A percentile compares a stretch with the other conserved stretches of the same genome.
Conservation (phyloP, 2,797 vertebrate species). For the Rhinophrynus dorsalis region DNA sequence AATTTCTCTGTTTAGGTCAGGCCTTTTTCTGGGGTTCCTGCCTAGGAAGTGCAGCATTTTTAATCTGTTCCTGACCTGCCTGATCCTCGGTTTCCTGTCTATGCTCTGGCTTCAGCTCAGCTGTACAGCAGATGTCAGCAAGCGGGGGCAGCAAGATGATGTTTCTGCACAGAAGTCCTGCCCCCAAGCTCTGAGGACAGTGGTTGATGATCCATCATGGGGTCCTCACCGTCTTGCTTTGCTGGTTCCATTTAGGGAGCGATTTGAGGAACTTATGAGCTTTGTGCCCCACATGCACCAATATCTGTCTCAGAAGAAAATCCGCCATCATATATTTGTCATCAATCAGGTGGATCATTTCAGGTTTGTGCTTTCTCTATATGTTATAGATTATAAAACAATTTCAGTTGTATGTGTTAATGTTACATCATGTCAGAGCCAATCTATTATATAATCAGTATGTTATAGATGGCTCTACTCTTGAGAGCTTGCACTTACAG, state of each 20-base stretch:
- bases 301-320: conserved; percentile 88
- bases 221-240: conserved; percentile 88
- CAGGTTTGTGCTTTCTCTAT: conserved; percentile 70
- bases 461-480: too few species aligned
- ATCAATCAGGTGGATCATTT: conserved; percentile 95
- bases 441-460: too few species aligned
- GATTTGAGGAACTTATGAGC: conserved; percentile 92
- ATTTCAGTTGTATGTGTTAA: too few species aligned
- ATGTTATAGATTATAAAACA: too few species aligned
- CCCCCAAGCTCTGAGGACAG: conserved; percentile 55
- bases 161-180: conserved; percentile 67
- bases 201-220: conserved; percentile 77
- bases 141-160: conserved; percentile 38
- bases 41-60: conserved; percentile 78
- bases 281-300: conserved; percentile 92
- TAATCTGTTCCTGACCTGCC: conserved; percentile 84
- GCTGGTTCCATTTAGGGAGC: conserved; percentile 90
- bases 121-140: conserved; percentile 79
- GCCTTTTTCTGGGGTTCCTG: conserved; percentile 67
- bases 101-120: conserved; percentile 93
- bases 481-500: too few species aligned
- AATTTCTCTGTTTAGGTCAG: too few species aligned
- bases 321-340: conserved; percentile 86
- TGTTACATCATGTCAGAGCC: too few species aligned
- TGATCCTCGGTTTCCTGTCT: conserved; percentile 82